phyloP scores from a whole-genome alignment of 1,140 invertebrate genomes.

The Adelges cooleyi region DNA sequence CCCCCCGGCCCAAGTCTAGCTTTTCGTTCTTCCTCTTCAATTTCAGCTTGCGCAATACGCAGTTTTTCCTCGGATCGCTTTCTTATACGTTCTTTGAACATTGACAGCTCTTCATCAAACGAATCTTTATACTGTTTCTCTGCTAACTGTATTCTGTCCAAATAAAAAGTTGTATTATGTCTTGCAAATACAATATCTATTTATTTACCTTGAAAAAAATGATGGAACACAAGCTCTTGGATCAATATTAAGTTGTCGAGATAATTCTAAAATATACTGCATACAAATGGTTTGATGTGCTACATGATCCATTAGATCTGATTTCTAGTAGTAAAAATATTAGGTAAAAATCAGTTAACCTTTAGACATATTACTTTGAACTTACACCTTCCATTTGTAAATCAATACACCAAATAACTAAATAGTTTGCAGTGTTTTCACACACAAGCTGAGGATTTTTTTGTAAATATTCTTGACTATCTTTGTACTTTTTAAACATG shows the following conservation, averaged over 20 bases:
- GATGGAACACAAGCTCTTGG: constrained; percentile 82
- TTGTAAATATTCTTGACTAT: constrained; percentile 73
- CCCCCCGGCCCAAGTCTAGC: constrained; percentile 89
- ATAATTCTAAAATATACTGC: constrained; percentile 95
- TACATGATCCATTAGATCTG: constrained; percentile 87
- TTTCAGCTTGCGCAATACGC: constrained; percentile 66
- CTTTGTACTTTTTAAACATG: constrained; percentile 83
- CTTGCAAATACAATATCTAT: too few species aligned
- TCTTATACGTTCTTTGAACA: constrained; percentile 80
- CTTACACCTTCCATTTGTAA: constrained; percentile 91
- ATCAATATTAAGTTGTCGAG: constrained; percentile 86
- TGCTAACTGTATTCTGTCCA: constrained; percentile 70
- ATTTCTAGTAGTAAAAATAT: constrained; percentile 54
- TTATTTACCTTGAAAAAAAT: constrained; percentile 68
- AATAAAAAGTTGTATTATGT: too few species aligned
- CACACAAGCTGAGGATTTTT: constrained; percentile 65
- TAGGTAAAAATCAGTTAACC: neutral
- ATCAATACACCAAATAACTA: constrained; percentile 98
- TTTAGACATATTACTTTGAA: constrained; percentile 25
- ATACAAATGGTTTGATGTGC: constrained; percentile 97
- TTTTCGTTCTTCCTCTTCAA: constrained; percentile 76
- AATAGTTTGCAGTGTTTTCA: constrained; percentile 95
- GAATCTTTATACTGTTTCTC: constrained; percentile 85
- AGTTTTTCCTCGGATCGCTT: constrained; percentile 81
- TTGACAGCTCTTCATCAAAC: constrained; percentile 84